Conservation (phyloP, 1,140 invertebrate genomes). For the Globodera rostochiensis region DNA sequence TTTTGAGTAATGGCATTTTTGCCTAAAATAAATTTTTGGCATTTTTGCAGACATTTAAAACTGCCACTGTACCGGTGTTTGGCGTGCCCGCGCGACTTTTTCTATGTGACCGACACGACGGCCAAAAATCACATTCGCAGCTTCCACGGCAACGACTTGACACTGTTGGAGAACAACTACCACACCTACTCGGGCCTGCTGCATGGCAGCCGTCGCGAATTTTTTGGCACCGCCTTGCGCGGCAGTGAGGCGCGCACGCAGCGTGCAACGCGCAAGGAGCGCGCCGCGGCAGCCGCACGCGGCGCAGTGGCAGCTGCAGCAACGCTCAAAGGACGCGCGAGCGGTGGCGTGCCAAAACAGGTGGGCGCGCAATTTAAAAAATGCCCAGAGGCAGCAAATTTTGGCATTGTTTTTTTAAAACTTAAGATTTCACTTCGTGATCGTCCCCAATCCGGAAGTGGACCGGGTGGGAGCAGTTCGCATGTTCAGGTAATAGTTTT, state of each 20-base stretch:
- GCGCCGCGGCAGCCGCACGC: neutral
- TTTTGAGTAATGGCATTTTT: too few species aligned
- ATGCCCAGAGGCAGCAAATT: too few species aligned
- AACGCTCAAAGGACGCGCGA: neutral
- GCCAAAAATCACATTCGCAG: constrained; percentile 25
- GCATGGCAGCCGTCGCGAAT: constrained; percentile 18
- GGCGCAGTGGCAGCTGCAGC: neutral
- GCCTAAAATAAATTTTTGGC: too few species aligned
- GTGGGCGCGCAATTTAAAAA: too few species aligned
- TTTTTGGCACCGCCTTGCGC: constrained; percentile 12
- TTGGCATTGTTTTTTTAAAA: too few species aligned
- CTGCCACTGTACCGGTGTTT: constrained; percentile 34
- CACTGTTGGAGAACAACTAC: constrained; percentile 31
- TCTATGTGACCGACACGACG: constrained; percentile 24
- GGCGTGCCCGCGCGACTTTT: constrained; percentile 32
- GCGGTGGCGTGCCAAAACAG: neutral
- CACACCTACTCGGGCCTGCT: constrained; percentile 14
- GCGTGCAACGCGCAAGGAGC: neutral
- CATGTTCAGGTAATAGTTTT: neutral
- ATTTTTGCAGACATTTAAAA: constrained; percentile 34
- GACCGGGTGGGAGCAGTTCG: constrained; percentile 4
- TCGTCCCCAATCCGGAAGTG: neutral
- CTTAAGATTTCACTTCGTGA: neutral
- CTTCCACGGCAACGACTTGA: constrained; percentile 23
- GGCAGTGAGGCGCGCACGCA: neutral